Percentiles rank a stretch among this genome's conserved stretches.
These are phyloP conservation scores for Oreochromis aureus DNA, from an alignment of 2,113 vertebrate genomes.

Conservation along the genomic window DNA sequence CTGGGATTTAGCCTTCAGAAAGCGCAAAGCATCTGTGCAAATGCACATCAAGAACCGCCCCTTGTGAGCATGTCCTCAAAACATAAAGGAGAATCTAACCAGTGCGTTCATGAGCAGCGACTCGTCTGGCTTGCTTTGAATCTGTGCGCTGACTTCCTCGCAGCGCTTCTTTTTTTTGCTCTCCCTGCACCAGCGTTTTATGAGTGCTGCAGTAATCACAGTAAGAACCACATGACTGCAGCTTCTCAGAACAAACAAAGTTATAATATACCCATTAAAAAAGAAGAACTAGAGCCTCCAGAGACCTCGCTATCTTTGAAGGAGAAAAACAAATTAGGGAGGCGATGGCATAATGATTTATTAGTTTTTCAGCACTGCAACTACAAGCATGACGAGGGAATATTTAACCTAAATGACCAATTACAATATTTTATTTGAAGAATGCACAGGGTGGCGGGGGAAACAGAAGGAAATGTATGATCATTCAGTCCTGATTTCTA, in stretches of 20 bases:
- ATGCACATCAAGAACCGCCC: not conserved
- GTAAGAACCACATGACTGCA: not conserved
- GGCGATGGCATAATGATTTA: not conserved
- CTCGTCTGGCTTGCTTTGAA: not conserved
- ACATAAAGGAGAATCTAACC: not conserved
- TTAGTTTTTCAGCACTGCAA: not conserved
- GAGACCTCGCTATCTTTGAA: not conserved
- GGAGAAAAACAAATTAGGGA: not conserved
- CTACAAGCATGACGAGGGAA: not conserved
- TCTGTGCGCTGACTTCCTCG: not conserved
- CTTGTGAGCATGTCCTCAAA: not conserved
- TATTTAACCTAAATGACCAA: not conserved
- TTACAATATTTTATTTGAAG: not conserved
- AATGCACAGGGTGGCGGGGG: accelerated
- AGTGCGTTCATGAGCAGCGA: not conserved
- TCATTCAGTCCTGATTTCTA: not conserved
- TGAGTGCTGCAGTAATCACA: constrained; percentile 19
- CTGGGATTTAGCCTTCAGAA: constrained; percentile 1
- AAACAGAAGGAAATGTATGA: not conserved
- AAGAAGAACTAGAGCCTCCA: not conserved
- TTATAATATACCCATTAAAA: constrained; percentile 2
- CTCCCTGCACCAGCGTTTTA: not conserved
- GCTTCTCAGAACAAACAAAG: not conserved
- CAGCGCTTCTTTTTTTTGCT: not conserved
- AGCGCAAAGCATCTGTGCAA: not conserved